Conservation (phyloP, 2,888 invertebrate species). For the Campoplex nolae region DNA sequence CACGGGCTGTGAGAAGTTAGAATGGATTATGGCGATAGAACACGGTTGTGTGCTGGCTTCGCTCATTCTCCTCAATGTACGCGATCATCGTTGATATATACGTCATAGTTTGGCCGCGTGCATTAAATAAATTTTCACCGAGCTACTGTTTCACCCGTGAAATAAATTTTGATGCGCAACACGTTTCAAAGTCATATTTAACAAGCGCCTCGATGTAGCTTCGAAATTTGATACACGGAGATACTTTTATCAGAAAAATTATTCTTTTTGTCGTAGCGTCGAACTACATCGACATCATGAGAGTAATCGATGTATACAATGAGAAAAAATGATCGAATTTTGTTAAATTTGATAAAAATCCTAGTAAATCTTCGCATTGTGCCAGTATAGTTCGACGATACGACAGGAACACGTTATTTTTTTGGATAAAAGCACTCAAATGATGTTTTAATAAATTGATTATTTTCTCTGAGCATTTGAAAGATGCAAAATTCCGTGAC, state of each 20-base stretch:
- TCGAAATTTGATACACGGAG: not conserved
- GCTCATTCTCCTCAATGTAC: not conserved
- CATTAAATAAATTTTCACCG: conserved; percentile 3
- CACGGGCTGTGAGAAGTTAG: conserved; percentile 36
- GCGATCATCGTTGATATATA: conserved; percentile 20
- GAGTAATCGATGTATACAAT: too few species aligned
- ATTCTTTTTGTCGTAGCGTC: too few species aligned
- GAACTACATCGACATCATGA: too few species aligned
- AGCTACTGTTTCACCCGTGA: not conserved
- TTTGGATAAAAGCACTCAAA: not conserved
- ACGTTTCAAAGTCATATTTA: not conserved
- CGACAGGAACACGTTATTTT: too few species aligned
- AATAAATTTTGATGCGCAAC: conserved; percentile 2
- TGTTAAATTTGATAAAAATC: too few species aligned
- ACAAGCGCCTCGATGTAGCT: not conserved
- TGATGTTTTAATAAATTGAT: not conserved
- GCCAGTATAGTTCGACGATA: too few species aligned
- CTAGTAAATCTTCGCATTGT: too few species aligned
- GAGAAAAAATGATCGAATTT: too few species aligned
- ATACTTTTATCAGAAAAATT: too few species aligned
- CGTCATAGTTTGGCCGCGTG: not conserved
- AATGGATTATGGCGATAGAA: conserved; percentile 63
- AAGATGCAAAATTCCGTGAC: not conserved
- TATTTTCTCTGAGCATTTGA: not conserved
- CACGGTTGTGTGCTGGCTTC: conserved; percentile 38